Conservation (phyloP, 2,888 invertebrate species). For the Tachina lurida region DNA sequence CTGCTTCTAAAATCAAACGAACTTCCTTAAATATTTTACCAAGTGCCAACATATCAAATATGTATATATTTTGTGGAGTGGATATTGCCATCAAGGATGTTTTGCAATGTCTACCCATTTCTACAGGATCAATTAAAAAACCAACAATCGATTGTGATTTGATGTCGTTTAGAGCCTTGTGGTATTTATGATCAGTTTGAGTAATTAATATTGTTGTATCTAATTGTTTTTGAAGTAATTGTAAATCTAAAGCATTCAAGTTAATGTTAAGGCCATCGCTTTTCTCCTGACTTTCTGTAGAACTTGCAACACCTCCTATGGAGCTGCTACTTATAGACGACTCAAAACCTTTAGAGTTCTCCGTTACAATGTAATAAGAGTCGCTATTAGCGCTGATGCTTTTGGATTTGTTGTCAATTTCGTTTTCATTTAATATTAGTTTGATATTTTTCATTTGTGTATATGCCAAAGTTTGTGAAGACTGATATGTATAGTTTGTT, state of each 20-base stretch:
- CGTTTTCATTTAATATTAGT: constrained; percentile 59
- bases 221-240: constrained; percentile 71
- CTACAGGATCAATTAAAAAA: constrained; percentile 74
- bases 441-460: constrained; percentile 74
- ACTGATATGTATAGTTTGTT: constrained; percentile 73
- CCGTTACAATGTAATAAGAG: constrained; percentile 9
- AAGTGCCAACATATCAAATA: constrained; percentile 76
- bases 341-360: constrained; percentile 17
- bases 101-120: constrained; percentile 74
- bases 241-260: constrained; percentile 64
- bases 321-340: constrained; percentile 15
- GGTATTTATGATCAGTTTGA: constrained; percentile 76
- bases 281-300: constrained; percentile 40
- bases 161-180: constrained; percentile 76
- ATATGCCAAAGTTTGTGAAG: constrained; percentile 73
- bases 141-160: constrained; percentile 73
- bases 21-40: constrained; percentile 76
- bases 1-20: constrained; percentile 73
- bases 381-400: constrained; percentile 7
- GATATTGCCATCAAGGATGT: constrained; percentile 74
- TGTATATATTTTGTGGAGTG: constrained; percentile 74
- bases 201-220: constrained; percentile 71
- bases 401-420: neutral
- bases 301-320: neutral
- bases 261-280: constrained; percentile 39